These are phyloP conservation scores for Alauda arvensis DNA, from an alignment of 2,797 vertebrate species.

Conservation along the genomic window DNA sequence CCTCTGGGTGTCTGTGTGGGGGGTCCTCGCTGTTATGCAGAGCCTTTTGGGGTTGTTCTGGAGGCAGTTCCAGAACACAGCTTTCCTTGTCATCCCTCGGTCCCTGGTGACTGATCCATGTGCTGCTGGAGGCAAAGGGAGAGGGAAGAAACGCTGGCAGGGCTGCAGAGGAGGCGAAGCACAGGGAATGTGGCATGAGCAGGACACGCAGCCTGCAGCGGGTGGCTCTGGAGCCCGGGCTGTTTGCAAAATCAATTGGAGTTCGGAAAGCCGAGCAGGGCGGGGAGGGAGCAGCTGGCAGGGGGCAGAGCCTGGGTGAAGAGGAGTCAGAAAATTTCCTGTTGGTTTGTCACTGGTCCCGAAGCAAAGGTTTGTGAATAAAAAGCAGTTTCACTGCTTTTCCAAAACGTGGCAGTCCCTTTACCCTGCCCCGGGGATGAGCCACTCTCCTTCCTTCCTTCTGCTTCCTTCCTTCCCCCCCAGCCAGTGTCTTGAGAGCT, in stretches of 20 bases:
- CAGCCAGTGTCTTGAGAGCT: accelerated
- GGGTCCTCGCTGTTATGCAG: not conserved
- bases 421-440: not conserved
- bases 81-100: not conserved
- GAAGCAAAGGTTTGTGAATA: not conserved
- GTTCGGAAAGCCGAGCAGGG: not conserved
- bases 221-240: not conserved
- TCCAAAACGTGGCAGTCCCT: not conserved
- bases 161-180: not conserved
- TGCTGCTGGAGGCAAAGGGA: not conserved
- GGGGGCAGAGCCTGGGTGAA: not conserved
- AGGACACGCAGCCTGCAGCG: not conserved
- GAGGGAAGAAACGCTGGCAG: not conserved
- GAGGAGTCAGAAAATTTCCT: not conserved
- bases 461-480: not conserved
- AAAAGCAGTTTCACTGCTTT: not conserved
- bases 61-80: not conserved
- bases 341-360: not conserved
- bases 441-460: not conserved
- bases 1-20: not conserved
- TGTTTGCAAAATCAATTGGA: not conserved
- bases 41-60: not conserved
- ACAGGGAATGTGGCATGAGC: not conserved
- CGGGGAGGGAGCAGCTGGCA: not conserved
- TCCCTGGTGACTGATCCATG: not conserved